These are phyloP conservation scores for human (Homo sapiens) DNA, from an alignment of 2,113 vertebrate genomes.

Conservation along the genomic window GRCh38 chr16:14231501-14232000, in stretches of 20 bases:
- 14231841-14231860: neutral
- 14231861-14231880: neutral
- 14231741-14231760: neutral
- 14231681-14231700: neutral
- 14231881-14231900: neutral
- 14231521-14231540: too few species aligned
- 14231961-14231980: neutral
- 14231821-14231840: neutral
- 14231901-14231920: neutral
- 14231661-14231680: too few species aligned
- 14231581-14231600: too few species aligned
- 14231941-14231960: neutral
- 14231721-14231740: neutral
- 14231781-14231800: neutral
- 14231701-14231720: constrained; percentile 1
- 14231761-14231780: neutral
- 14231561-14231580: too few species aligned
- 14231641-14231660: too few species aligned
- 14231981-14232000: neutral
- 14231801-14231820: neutral
- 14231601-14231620: too few species aligned
- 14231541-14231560: too few species aligned
- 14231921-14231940: neutral
- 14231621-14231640: too few species aligned
- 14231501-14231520: too few species aligned